Base-by-base conservation (phyloP, 37 sponge, comb jelly and placozoan species). In the Tethya wilhelma region DNA sequence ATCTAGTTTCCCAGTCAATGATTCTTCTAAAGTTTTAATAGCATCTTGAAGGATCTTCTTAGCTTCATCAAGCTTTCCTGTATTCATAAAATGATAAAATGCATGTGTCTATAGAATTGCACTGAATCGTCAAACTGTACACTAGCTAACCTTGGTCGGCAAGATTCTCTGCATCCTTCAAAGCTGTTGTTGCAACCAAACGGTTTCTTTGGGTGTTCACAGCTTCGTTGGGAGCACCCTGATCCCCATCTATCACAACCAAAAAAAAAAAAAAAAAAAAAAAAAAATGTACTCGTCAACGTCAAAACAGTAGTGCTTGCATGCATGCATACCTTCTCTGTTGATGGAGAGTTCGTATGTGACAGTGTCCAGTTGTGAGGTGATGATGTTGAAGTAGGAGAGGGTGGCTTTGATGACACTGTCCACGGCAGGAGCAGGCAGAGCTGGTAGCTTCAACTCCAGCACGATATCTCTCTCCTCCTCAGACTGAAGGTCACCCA, bases 401-500 rank as follows among this genome's bases (percentile, higher is more conserved):
- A 96, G 80, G 2, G 77, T 73, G n/a, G 79, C 77, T 4, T 14
- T 59, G 22, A 90, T 39, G 33, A 84, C 67, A 20, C 38, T 30
- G 71, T 79, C 74, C 17, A 41, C 46, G 0, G 64, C 44, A 0
- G 73, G 78, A 25, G 46, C 67, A 4, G 69, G 56, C 23, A 82
- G 44, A 26, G 84, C 80, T 0, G 93, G 90, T 3, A 93, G 85
- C 22, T 78, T 64, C 43, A 96, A 11, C 72, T 90, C 85, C 64
- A 96, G 17, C 36, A 96, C 75, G 40, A 96, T 84, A 39, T 96
- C 96, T 44, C 93, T 81, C 69, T 80, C 84, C 76, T 96, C 96
- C 71, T 96, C 96, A 5, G 96, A 96, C 71, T 96, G 96, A 41
- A 96, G 56, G 64, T 96, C 96, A 23, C 96, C 96, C 75, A 96